Evolutionary conservation across 2,888 invertebrate species (phyloP), one percentile per base, ranked within the genome.

Genomic region (Oscheius onirici): DNA sequence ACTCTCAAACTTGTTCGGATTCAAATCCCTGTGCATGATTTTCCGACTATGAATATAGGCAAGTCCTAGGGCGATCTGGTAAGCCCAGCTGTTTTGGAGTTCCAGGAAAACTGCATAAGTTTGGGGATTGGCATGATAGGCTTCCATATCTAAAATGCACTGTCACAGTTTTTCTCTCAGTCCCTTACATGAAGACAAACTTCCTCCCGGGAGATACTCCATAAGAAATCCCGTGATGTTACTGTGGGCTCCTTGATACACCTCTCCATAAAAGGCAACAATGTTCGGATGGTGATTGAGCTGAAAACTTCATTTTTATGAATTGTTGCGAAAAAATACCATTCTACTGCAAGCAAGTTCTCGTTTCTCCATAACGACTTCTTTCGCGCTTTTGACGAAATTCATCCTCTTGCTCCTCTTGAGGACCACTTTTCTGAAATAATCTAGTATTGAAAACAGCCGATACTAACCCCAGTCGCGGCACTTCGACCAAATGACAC

Each of bases 261-360:
- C 49, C 10, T 20, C 49, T 6, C 49, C 49, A 17, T 17, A 49
- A 17, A 49, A 49, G 49, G 49, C 17, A 15, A 49, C 49, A 22
- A 49, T 49, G 17, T 49, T 49, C 17, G 49, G 49, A 22, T 49
- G 49, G 49, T 49, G 49, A 22, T 49, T 49, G 49, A 49, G 49
- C 49, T 49, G 11, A 49, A 49, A 17, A 46, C 22, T 49, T 17
- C 22, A 2, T 10, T 20, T n/a, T 1, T 49, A 20, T 49, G 46
- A 13, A 10, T n/a, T 46, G 15, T 17, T 49, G 10, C 10, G 3
- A 3, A 34, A 0, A 6, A 3, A 6, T 8, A 34, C 34, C 34
- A 34, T 34, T 34, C 34, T 34, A 34, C 34, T 34, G 34, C 34
- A 34, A 34, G 34, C 34, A 8, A 34, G 34, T 34, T 34, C 34